phyloP scores from a whole-genome alignment of 2,797 vertebrate species.

The Dromococcyx pavoninus region DNA sequence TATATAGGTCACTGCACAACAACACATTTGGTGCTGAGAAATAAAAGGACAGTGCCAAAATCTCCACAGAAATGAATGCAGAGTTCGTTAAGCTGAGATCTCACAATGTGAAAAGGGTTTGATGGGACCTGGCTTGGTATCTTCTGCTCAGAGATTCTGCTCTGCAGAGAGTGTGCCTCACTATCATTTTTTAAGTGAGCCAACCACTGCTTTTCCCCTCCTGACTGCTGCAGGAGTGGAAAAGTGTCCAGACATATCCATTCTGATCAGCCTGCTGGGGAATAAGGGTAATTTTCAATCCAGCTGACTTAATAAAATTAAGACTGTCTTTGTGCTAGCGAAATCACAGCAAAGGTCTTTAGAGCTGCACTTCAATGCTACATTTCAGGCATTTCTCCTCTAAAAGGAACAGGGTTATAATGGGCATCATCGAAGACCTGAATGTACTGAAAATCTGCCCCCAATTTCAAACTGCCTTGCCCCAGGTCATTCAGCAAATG shows the following conservation, averaged over 20 bases:
- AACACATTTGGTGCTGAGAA: not conserved
- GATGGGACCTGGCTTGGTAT: not conserved
- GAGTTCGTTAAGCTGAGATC: not conserved
- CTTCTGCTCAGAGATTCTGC: not conserved
- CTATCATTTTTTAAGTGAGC: not conserved
- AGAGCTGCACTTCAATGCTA: not conserved
- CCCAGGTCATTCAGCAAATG: not conserved
- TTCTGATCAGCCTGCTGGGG: not conserved
- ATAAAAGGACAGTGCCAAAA: not conserved
- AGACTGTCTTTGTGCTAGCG: not conserved
- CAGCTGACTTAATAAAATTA: not conserved
- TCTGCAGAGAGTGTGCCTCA: not conserved
- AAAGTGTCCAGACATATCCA: not conserved
- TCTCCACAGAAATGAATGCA: not conserved
- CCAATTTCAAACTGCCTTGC: not conserved
- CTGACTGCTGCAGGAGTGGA: not conserved
- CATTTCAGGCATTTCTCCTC: not conserved
- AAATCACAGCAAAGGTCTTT: not conserved
- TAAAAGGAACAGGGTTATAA: not conserved
- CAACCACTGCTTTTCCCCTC: not conserved
- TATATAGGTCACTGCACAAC: constrained; percentile 12
- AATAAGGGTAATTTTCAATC: not conserved
- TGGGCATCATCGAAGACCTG: not conserved
- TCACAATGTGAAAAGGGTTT: not conserved
- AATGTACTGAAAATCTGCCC: not conserved